Evolutionary conservation across 2,888 invertebrate genomes (phyloP), one percentile per base, ranked within the genome.

Genomic region (Dioctria linearis): DNA sequence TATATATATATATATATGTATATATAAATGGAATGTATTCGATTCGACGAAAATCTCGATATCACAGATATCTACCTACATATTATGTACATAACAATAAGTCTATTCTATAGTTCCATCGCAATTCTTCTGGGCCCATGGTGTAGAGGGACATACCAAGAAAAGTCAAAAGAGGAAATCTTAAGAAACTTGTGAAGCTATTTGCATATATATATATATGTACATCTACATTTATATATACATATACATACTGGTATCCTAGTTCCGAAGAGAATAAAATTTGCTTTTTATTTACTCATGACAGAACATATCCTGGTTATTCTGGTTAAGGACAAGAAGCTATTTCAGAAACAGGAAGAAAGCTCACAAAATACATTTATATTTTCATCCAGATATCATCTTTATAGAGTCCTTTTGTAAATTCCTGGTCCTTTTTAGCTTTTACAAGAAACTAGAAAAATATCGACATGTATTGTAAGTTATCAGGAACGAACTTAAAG

Each of bases 231-330:
- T 25, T 46, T 2, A 6, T 46, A 46, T 46, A 46, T 46, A 46
- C 2, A 25, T 2, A 6, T 8, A 6, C 8, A 46, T 46, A 46
- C 8, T 6, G 46, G 46, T 46, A 6, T 46, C 25, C 67, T 67
- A 43, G 43, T 71, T 51, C 71, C 54, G 25, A 46, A 71, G 40
- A 71, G 71, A 71, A 71, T 71, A 71, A 71, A 71, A 71, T 71
- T 71, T 71, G 71, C 71, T 54, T 71, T 40, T 71, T 71, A 71
- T 71, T 54, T 71, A 51, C 71, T 71, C 51, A 11, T 54, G 54
- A 54, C 54, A 37, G 71, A 49, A 54, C 54, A 71, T 71, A 51
- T 51, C 71, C 67, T 67, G 67, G 43, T 46, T 42, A 46, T 67
- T 67, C 46, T 67, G 71, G 54, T 40, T 49, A 51, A 40, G 54